These are phyloP conservation scores for Pogona vitticeps DNA, from an alignment of 2,113 vertebrate genomes.

Conservation along the genomic window DNA sequence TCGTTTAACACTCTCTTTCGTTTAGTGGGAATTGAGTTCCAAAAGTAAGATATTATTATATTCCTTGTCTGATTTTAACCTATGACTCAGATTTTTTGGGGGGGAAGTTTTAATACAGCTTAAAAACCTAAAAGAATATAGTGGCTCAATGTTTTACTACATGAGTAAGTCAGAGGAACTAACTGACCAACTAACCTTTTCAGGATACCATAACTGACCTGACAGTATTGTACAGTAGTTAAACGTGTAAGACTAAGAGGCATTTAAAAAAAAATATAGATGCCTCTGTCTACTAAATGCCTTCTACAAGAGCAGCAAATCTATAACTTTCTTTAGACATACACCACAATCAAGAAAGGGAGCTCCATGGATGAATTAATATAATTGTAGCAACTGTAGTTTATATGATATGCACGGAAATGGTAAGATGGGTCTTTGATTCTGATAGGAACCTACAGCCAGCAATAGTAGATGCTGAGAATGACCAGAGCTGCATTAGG, in stretches of 20 bases:
- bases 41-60: background rate
- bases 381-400: background rate
- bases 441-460: background rate
- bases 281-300: background rate
- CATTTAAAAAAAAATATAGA: conserved; percentile 21
- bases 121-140: background rate
- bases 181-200: background rate
- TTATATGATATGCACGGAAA: background rate
- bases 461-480: background rate
- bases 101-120: background rate
- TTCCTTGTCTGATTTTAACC: too few species aligned
- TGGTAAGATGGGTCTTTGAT: background rate
- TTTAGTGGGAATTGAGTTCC: background rate
- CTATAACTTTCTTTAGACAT: background rate
- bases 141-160: background rate
- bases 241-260: background rate
- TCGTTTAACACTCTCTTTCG: background rate
- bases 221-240: conserved; percentile 3
- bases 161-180: background rate
- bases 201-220: background rate
- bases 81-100: too few species aligned
- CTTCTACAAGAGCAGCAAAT: background rate
- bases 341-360: background rate
- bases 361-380: background rate
- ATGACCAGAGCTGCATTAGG: background rate